Percentiles rank a stretch among this genome's conserved stretches.
phyloP scores from a whole-genome alignment of 2,113 vertebrate genomes.

The Bujurquina vittata region DNA sequence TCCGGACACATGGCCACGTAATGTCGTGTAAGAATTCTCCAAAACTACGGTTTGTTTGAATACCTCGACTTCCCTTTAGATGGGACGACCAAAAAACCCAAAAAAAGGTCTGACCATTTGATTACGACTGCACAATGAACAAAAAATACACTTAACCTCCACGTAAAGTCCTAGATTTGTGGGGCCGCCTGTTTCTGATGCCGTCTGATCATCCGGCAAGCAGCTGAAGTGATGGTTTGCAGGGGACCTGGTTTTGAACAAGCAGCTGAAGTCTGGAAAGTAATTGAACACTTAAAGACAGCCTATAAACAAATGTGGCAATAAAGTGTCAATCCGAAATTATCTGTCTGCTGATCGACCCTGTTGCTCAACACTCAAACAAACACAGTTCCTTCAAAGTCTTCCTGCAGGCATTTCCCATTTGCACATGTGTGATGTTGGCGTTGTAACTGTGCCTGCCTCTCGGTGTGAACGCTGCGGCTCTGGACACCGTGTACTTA shows the following conservation, averaged over 20 bases:
- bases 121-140: no score
- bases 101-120: no score
- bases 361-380: slow-evolving; percentile 1
- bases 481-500: slow-evolving; percentile 63
- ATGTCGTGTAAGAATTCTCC: background rate
- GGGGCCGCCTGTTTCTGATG: background rate
- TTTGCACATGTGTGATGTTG: slow-evolving; percentile 38
- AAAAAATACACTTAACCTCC: background rate
- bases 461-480: slow-evolving; percentile 41
- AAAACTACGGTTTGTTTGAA: no score
- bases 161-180: background rate
- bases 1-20: background rate
- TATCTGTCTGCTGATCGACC: background rate
- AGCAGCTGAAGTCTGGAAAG: slow-evolving; percentile 6
- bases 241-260: background rate
- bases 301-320: slow-evolving; percentile 10
- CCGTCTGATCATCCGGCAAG: background rate
- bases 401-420: background rate
- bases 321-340: slow-evolving; percentile 8
- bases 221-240: background rate
- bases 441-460: slow-evolving; percentile 6
- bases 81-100: no score
- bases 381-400: slow-evolving; percentile 18
- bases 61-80: no score
- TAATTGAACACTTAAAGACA: background rate